These are phyloP conservation scores for Erethizon dorsatum DNA, from an alignment of 2,797 vertebrate genomes.

Conservation along the genomic window DNA sequence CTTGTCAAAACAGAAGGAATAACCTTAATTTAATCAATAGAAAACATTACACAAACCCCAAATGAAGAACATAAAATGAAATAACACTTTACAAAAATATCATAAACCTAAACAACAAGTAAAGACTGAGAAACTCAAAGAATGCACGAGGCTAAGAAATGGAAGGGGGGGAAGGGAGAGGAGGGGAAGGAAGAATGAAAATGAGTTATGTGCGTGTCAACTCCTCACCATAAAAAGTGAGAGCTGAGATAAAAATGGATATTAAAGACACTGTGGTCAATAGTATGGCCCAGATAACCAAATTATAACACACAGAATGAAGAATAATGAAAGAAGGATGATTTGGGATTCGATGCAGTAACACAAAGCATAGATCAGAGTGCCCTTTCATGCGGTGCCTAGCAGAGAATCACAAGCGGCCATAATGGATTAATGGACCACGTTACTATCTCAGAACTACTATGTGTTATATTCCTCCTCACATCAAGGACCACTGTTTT, in stretches of 20 bases:
- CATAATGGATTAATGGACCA: not conserved
- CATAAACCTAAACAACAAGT: not conserved
- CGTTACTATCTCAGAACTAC: not conserved
- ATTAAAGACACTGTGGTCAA: constrained; percentile 1
- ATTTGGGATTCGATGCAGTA: not conserved
- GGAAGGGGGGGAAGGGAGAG: not conserved
- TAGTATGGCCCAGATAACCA: not conserved
- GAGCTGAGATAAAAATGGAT: not conserved
- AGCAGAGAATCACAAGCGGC: not conserved
- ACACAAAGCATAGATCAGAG: not conserved
- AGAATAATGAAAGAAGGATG: not conserved
- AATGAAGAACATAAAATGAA: not conserved
- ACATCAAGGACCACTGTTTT: not conserved
- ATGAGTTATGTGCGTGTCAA: not conserved
- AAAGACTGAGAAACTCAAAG: not conserved
- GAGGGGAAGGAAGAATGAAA: not conserved
- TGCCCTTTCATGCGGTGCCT: not conserved
- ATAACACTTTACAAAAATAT: not conserved
- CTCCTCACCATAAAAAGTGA: not conserved
- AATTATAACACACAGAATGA: not conserved
- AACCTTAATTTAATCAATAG: not conserved
- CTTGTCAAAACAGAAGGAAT: not conserved
- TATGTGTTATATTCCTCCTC: not conserved
- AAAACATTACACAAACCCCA: not conserved
- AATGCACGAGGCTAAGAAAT: not conserved